A percentile compares a stretch with the other conserved stretches of the same genome.
Conservation (phyloP, 2,113 vertebrate species). For the Tricholaema leucomelas region DNA sequence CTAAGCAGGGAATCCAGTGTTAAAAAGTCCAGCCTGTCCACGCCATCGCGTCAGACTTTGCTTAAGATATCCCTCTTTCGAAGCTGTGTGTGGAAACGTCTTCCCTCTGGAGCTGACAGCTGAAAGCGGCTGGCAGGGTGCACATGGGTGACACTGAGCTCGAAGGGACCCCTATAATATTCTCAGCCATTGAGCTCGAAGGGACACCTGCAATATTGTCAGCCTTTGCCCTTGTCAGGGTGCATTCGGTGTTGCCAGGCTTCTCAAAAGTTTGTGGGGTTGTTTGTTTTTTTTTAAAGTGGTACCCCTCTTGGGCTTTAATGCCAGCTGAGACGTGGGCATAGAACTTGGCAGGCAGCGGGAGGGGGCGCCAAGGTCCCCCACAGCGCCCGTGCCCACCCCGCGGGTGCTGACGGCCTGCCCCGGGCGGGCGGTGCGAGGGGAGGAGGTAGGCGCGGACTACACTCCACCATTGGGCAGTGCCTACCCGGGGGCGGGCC, state of each 20-base stretch:
- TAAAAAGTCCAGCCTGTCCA: neutral
- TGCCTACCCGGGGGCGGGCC: constrained; percentile 49
- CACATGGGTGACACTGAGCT: rapidly evolving
- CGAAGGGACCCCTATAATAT: neutral
- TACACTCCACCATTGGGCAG: neutral
- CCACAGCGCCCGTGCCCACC: neutral
- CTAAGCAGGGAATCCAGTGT: rapidly evolving
- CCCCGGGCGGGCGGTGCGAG: neutral
- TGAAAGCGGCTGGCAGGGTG: neutral
- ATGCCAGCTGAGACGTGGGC: neutral
- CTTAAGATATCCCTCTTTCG: neutral
- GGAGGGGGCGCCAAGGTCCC: neutral
- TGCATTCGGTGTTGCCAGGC: neutral
- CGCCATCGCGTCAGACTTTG: neutral
- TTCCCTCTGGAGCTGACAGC: rapidly evolving
- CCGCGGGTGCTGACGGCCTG: constrained; percentile 24
- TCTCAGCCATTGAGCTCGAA: neutral
- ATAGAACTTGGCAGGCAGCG: neutral
- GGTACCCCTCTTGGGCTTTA: neutral
- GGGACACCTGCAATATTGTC: neutral
- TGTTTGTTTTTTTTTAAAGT: rapidly evolving
- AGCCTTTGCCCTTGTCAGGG: neutral
- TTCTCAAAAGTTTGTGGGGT: neutral
- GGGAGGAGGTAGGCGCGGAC: neutral
- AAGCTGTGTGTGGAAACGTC: rapidly evolving